phyloP scores from a whole-genome alignment of 2,113 vertebrate species.

The Apaloderma vittatum region DNA sequence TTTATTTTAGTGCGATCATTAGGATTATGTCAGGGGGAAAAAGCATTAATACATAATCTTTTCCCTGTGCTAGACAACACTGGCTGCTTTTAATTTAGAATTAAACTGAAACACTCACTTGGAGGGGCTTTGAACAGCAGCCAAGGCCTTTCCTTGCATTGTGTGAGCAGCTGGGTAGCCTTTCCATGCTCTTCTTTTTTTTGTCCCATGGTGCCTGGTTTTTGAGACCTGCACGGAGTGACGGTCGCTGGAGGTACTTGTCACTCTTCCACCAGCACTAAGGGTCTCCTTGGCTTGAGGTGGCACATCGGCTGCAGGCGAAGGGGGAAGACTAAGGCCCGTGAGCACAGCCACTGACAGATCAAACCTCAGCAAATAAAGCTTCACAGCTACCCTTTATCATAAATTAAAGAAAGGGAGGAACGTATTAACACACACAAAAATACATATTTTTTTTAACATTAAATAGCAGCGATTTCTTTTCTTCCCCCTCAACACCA shows the following conservation, averaged over 20 bases:
- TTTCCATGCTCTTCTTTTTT: constrained; percentile 65
- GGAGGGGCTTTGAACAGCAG: constrained; percentile 89
- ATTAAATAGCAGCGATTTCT: not conserved
- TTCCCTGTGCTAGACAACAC: constrained; percentile 81
- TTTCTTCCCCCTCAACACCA: rapidly evolving
- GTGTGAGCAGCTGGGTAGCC: constrained; percentile 88
- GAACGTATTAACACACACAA: not conserved
- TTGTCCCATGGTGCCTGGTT: constrained; percentile 61
- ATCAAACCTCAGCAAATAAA: not conserved
- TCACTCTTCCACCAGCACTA: constrained; percentile 72
- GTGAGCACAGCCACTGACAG: not conserved
- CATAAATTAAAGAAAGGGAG: not conserved
- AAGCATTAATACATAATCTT: constrained; percentile 90
- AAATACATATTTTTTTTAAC: not conserved
- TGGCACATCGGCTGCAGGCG: not conserved
- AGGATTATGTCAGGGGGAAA: constrained; percentile 89
- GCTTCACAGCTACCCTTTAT: not conserved
- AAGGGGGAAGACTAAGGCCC: not conserved
- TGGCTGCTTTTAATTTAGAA: constrained; percentile 88
- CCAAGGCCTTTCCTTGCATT: constrained; percentile 85
- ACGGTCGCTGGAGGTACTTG: constrained; percentile 63
- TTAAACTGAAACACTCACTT: constrained; percentile 86
- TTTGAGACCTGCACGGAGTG: constrained; percentile 65
- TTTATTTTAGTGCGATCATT: constrained; percentile 92
- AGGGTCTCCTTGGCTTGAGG: constrained; percentile 51